Percentiles rank a stretch among this genome's conserved stretches.
Conservation (phyloP, 2,113 vertebrate genomes). For the Ceratotherium simum region DNA sequence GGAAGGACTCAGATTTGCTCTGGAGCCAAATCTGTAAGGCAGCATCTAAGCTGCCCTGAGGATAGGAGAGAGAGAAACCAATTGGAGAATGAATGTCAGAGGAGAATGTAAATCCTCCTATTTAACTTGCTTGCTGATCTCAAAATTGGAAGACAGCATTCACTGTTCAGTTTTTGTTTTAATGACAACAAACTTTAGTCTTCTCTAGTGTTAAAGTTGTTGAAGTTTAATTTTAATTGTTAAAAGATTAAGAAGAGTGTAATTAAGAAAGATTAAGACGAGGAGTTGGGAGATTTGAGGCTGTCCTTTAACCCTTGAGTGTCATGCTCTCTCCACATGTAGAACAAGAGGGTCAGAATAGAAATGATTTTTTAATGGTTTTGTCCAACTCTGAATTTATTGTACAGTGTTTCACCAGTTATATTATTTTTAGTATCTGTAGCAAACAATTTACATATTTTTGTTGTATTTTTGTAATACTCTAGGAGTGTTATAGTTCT, state of each 20-base stretch:
- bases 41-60: background rate
- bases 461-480: slow-evolving; percentile 52
- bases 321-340: background rate
- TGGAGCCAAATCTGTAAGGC: background rate
- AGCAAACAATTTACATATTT: slow-evolving; percentile 27
- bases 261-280: background rate
- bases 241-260: background rate
- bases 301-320: background rate
- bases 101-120: background rate
- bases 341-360: background rate
- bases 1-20: background rate
- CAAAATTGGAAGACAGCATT: background rate
- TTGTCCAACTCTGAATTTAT: background rate
- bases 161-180: slow-evolving; percentile 31
- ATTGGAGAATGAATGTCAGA: background rate
- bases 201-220: background rate
- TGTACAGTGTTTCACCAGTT: background rate
- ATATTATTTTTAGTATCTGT: background rate
- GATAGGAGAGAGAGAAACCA: background rate
- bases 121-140: background rate
- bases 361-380: background rate
- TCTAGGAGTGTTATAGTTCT: background rate
- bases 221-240: background rate
- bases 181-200: background rate
- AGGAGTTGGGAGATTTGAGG: background rate